phyloP scores from a whole-genome alignment of 2,797 vertebrate genomes.

The Sparidentex hasta region DNA sequence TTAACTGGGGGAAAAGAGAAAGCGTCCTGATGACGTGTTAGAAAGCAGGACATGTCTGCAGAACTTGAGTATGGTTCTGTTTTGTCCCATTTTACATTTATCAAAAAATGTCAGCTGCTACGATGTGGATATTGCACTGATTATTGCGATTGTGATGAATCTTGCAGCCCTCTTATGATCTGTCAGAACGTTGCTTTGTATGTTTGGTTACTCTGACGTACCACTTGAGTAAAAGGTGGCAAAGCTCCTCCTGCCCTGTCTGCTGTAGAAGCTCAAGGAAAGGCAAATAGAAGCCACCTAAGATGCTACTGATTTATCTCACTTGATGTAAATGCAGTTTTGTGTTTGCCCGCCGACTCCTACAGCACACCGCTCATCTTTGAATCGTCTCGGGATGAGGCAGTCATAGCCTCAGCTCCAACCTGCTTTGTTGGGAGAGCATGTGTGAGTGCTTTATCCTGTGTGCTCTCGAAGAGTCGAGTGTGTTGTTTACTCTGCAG shows the following conservation, averaged over 20 bases:
- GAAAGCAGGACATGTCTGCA: too few species aligned
- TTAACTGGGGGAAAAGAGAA: too few species aligned
- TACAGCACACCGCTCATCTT: background rate
- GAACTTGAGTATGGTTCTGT: too few species aligned
- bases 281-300: background rate
- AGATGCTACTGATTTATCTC: background rate
- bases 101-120: too few species aligned
- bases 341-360: constrained; percentile 8
- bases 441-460: constrained; percentile 1
- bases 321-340: background rate
- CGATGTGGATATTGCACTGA: too few species aligned
- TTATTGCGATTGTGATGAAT: too few species aligned
- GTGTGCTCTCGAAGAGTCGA: constrained; percentile 1
- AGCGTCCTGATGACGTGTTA: too few species aligned
- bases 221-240: background rate
- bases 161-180: too few species aligned
- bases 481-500: constrained; percentile 32
- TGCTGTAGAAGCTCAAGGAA: background rate
- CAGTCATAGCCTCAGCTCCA: constrained; percentile 15
- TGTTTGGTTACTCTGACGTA: background rate
- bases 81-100: too few species aligned
- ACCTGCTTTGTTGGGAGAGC: background rate
- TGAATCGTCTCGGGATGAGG: background rate
- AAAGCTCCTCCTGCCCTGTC: background rate
- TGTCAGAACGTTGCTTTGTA: background rate